phyloP scores from a whole-genome alignment of 2,888 invertebrate genomes.

The Drosophila dives region DNA sequence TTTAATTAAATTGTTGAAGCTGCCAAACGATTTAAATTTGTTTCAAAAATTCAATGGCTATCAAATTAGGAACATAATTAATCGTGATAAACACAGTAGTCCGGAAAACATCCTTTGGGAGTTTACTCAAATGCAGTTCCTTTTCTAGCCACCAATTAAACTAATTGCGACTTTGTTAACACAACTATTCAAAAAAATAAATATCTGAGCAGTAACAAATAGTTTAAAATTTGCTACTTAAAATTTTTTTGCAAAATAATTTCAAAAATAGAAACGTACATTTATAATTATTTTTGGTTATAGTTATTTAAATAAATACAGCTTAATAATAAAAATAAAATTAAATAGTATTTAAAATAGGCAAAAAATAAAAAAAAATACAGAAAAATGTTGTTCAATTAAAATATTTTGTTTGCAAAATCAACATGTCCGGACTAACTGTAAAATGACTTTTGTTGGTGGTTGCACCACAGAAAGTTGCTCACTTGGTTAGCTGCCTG shows the following conservation, averaged over 20 bases:
- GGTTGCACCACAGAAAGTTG: constrained; percentile 64
- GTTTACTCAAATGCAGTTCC: neutral
- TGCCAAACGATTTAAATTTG: constrained; percentile 26
- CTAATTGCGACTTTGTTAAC: neutral
- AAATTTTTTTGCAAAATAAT: too few species aligned
- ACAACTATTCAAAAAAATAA: neutral
- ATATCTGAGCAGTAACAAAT: constrained; percentile 6
- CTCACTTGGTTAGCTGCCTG: constrained; percentile 56
- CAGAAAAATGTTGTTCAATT: constrained; percentile 64
- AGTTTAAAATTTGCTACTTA: neutral
- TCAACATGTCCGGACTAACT: constrained; percentile 65
- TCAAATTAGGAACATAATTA: constrained; percentile 38
- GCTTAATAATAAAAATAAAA: neutral
- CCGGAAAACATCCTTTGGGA: constrained; percentile 2
- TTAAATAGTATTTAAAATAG: neutral
- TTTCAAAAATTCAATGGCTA: constrained; percentile 26
- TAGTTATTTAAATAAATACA: neutral
- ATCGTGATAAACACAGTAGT: constrained; percentile 4
- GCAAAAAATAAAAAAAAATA: constrained; percentile 4
- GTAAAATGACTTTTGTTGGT: constrained; percentile 70
- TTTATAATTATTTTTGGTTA: neutral
- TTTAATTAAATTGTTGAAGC: constrained; percentile 46
- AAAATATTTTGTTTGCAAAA: constrained; percentile 76
- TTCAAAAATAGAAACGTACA: too few species aligned
- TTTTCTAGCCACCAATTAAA: neutral